These are phyloP conservation scores for Polypterus senegalus DNA, from an alignment of 2,113 vertebrate genomes.

Conservation along the genomic window DNA sequence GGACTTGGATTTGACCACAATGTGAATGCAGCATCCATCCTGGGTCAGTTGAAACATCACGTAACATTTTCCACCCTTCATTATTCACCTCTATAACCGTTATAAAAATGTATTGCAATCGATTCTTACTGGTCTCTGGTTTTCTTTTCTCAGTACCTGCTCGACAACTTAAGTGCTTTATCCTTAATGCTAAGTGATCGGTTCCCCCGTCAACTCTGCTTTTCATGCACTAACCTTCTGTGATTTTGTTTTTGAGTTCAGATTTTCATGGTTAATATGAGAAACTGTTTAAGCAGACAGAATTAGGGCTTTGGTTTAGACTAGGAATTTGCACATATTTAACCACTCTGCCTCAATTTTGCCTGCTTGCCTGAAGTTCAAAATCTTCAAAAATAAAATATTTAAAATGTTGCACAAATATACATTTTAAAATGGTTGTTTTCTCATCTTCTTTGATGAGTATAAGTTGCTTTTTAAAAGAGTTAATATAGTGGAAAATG, in stretches of 20 bases:
- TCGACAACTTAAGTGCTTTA: neutral
- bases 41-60: constrained; percentile 49
- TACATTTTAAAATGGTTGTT: too few relatives aligned
- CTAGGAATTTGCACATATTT: too few relatives aligned
- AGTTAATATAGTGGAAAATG: too few relatives aligned
- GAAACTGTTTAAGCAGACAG: neutral
- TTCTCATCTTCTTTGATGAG: too few relatives aligned
- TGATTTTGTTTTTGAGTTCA: neutral
- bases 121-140: constrained; percentile 12
- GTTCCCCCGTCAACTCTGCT: neutral
- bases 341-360: too few relatives aligned
- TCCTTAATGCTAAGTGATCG: neutral
- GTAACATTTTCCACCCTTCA: constrained; percentile 26
- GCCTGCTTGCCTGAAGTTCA: too few relatives aligned
- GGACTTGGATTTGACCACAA: constrained; percentile 50
- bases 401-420: too few relatives aligned
- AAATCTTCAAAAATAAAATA: too few relatives aligned
- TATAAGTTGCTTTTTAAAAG: too few relatives aligned
- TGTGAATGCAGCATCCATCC: constrained; percentile 59
- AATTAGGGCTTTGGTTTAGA: too few relatives aligned
- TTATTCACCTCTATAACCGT: constrained; percentile 24
- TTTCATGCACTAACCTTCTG: neutral
- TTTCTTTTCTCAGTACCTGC: neutral
- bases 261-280: neutral
- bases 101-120: constrained; percentile 19